phyloP scores from a whole-genome alignment of 2,113 vertebrate genomes.

The Chionomys nivalis region DNA sequence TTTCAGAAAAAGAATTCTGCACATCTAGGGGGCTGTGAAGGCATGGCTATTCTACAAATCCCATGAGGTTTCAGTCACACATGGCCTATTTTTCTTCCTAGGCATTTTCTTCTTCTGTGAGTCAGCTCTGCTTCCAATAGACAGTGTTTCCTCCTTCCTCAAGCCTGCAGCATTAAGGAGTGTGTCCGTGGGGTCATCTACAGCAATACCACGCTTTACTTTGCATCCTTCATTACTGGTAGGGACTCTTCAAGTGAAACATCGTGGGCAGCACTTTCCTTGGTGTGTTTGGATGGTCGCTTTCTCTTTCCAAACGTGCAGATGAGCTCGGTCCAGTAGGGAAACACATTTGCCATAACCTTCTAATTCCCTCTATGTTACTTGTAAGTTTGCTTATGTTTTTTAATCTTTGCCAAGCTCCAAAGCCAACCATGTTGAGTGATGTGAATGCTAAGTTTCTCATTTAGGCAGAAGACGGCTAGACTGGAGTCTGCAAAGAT shows the following conservation, averaged over 20 bases:
- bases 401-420: slow-evolving; percentile 84
- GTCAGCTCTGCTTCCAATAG: background rate
- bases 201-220: slow-evolving; percentile 45
- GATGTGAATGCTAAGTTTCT: slow-evolving; percentile 79
- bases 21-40: background rate
- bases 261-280: slow-evolving; percentile 65
- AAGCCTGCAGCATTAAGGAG: slow-evolving; percentile 37
- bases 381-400: slow-evolving; percentile 81
- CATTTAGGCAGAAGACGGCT: slow-evolving; percentile 79
- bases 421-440: slow-evolving; percentile 78
- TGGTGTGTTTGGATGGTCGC: slow-evolving; percentile 78
- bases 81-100: slow-evolving; percentile 18
- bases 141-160: background rate
- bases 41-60: slow-evolving; percentile 28
- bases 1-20: slow-evolving; percentile 24
- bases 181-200: slow-evolving; percentile 20
- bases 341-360: slow-evolving; percentile 82
- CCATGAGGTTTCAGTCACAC: background rate
- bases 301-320: slow-evolving; percentile 79
- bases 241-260: slow-evolving; percentile 51
- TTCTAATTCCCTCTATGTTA: slow-evolving; percentile 81
- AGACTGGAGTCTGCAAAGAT: slow-evolving; percentile 80
- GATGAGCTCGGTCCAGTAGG: slow-evolving; percentile 81
- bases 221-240: slow-evolving; percentile 56
- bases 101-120: slow-evolving; percentile 46